Conservation (phyloP, 2,113 vertebrate species). For the Aptenodytes patagonicus region DNA sequence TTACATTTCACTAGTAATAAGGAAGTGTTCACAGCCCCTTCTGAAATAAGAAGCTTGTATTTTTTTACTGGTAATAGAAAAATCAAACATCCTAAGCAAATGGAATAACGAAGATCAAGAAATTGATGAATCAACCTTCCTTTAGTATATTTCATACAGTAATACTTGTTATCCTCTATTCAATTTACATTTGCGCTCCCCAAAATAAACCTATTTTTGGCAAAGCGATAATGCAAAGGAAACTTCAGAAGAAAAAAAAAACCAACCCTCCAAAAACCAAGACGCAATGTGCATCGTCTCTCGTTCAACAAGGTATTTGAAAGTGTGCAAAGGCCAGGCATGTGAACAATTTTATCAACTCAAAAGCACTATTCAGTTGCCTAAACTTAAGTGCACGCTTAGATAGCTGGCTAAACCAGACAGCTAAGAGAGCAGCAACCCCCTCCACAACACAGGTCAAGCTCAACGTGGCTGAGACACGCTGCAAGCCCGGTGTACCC, state of each 20-base stretch:
- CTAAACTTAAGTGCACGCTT: background rate
- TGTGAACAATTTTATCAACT: background rate
- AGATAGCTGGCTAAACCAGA: background rate
- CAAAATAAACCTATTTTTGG: background rate
- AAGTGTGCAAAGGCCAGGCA: background rate
- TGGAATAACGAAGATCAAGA: background rate
- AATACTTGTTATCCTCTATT: background rate
- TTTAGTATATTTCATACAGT: background rate
- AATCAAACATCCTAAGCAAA: conserved; percentile 24
- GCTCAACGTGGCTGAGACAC: rapidly evolving
- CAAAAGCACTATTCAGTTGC: background rate
- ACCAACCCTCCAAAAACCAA: background rate
- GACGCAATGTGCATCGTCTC: rapidly evolving
- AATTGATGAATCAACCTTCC: background rate
- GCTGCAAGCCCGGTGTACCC: rapidly evolving
- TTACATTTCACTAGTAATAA: conserved; percentile 13
- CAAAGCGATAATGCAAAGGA: background rate
- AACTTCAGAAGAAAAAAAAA: background rate
- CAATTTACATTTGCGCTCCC: background rate
- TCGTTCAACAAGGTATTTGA: background rate
- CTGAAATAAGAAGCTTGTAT: background rate
- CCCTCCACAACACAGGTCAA: background rate
- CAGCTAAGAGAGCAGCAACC: background rate
- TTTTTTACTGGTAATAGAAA: conserved; percentile 29
- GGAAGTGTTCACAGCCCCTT: background rate